Percentiles rank a stretch among this genome's conserved stretches.
Conservation (phyloP, 2,797 vertebrate genomes). For the Tenualosa ilisha region DNA sequence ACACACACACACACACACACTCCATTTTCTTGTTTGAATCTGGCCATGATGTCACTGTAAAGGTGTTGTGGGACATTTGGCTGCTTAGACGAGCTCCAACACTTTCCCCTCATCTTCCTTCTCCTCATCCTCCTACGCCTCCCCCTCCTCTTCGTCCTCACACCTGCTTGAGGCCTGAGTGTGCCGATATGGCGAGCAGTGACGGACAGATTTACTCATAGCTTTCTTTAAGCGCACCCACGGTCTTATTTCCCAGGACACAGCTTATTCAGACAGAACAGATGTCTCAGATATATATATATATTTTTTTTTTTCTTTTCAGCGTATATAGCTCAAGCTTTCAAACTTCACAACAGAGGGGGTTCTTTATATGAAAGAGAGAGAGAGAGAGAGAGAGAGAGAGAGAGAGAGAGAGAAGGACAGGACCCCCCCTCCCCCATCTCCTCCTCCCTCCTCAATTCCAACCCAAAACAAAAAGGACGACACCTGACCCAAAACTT, state of each 20-base stretch:
- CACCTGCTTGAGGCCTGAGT: conserved; percentile 66
- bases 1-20: not conserved
- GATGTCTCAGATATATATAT: conserved; percentile 58
- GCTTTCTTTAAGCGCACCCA: conserved; percentile 69
- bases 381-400: conserved; percentile 54
- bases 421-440: not conserved
- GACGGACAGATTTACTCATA: conserved; percentile 70
- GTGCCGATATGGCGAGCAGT: conserved; percentile 63
- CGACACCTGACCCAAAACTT: conserved; percentile 76
- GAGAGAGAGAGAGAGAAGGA: conserved; percentile 25
- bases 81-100: conserved; percentile 45
- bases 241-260: conserved; percentile 49
- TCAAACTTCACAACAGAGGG: conserved; percentile 46
- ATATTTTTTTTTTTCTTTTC: conserved; percentile 20
- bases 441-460: not conserved
- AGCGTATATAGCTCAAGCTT: conserved; percentile 64
- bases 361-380: not conserved
- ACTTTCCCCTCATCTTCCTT: conserved; percentile 37
- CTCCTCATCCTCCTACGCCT: not conserved
- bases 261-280: conserved; percentile 65
- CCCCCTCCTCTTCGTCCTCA: not conserved
- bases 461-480: conserved; percentile 45
- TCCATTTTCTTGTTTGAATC: conserved; percentile 66
- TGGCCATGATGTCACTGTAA: conserved; percentile 78
- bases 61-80: conserved; percentile 75